phyloP scores from a whole-genome alignment of 2,113 vertebrate genomes.

The Coptodon bakossiorum region DNA sequence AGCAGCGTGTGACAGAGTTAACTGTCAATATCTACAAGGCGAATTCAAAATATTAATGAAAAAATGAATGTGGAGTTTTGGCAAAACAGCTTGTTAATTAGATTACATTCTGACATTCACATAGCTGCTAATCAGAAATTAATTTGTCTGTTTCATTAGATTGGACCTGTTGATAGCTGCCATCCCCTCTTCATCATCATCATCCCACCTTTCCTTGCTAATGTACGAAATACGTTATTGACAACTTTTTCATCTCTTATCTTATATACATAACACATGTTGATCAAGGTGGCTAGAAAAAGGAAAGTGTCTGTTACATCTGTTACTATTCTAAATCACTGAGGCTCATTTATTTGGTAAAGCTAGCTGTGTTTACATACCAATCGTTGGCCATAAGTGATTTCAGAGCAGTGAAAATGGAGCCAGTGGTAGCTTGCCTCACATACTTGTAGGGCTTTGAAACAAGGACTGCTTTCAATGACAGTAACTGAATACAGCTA shows the following conservation, averaged over 20 bases:
- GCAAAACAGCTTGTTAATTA: neutral
- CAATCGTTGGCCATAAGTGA: neutral
- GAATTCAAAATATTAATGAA: neutral
- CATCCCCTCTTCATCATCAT: neutral
- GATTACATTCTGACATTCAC: neutral
- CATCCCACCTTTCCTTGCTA: neutral
- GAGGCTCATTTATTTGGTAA: neutral
- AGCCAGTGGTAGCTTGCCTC: neutral
- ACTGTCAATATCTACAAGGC: neutral
- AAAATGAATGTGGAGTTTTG: neutral
- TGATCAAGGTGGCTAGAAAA: neutral
- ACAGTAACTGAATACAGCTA: neutral
- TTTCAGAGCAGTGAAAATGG: neutral
- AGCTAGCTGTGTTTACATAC: neutral
- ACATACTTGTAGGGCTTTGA: neutral
- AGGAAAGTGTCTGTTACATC: neutral
- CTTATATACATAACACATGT: neutral
- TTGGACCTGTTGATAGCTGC: neutral
- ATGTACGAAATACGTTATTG: neutral
- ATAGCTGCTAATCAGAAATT: neutral
- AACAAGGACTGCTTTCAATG: neutral
- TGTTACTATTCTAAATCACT: neutral
- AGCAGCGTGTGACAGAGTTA: neutral
- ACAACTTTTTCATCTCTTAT: neutral
- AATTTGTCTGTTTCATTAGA: neutral